Conservation (phyloP, 2,888 invertebrate genomes). For the Meloe dianella region DNA sequence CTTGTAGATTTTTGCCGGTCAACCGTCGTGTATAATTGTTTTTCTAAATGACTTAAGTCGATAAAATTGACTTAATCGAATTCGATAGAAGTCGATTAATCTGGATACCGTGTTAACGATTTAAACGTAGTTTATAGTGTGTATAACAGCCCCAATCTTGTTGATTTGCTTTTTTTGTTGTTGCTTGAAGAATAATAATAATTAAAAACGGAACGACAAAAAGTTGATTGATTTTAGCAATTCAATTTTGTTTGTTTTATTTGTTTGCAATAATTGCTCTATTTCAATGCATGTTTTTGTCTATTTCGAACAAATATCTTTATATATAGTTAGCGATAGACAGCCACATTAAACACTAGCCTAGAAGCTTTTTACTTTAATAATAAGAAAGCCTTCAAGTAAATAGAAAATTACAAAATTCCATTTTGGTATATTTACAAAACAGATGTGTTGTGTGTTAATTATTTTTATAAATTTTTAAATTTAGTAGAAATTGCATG, state of each 20-base stretch:
- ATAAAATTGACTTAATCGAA: slow-evolving; percentile 22
- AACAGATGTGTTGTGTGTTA: not conserved
- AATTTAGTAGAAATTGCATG: not conserved
- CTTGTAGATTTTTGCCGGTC: too few relatives aligned
- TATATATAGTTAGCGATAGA: not conserved
- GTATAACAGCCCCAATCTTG: slow-evolving; percentile 26
- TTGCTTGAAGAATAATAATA: too few relatives aligned
- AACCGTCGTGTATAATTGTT: not conserved
- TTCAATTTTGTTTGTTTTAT: too few relatives aligned
- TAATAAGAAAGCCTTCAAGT: slow-evolving; percentile 7
- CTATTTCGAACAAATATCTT: not conserved
- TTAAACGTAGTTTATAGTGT: slow-evolving; percentile 25
- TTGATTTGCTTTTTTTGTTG: slow-evolving; percentile 11
- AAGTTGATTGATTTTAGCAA: too few relatives aligned
- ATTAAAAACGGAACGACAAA: slow-evolving; percentile 20
- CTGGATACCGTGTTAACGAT: slow-evolving; percentile 28
- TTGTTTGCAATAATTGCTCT: not conserved
- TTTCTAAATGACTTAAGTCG: not conserved
- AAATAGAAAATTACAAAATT: slow-evolving; percentile 6
- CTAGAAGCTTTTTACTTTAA: slow-evolving; percentile 9
- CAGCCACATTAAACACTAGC: not conserved
- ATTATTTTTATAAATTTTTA: not conserved
- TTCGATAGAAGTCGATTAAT: slow-evolving; percentile 32
- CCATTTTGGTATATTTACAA: not conserved
- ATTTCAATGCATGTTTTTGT: too few relatives aligned